Evolutionary conservation across 2,888 invertebrate species (phyloP), one percentile per base, ranked within the genome.

Genomic region (Eristalis pertinax): DNA sequence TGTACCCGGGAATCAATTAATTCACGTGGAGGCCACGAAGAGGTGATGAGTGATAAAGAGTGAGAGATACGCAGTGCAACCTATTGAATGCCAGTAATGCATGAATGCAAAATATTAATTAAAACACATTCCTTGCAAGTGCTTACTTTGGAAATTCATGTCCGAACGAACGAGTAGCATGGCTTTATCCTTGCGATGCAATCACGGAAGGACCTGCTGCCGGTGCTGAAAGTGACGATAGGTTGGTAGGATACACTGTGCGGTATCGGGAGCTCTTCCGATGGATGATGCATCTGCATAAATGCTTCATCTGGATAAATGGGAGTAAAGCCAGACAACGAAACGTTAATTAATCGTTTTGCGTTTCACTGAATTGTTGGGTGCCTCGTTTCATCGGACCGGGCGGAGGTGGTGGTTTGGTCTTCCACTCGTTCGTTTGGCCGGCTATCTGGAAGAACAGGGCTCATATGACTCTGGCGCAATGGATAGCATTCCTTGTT

Each of bases 81-180:
- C 35, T 75, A 82, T 82, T 75, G 74, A 82, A 76, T 69, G 60
- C 64, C 64, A 76, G 75, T 82, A 75, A 76, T 62, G 69, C 81
- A 75, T 65, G 69, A 76, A 60, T 70, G 75, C 58, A 75, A 82
- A 82, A 75, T 75, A 81, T 81, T 81, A 81, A 81, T 81, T 81
- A 81, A 81, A 81, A 69, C 81, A 64, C 69, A 60, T 81, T 58
- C 69, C 81, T 75, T 72, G 78, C 64, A 65, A 78, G 74, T 75
- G 81, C 74, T 81, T 81, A 58, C 75, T 75, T 43, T 75, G 58
- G 32, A 64, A 69, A 78, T 78, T 65, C 64, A 78, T 78, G 65
- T 72, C 65, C 63, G 58, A 72, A 32, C 58, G 64, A 72, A 32
- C 58, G 64, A 58, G 56, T 64, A 41, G 56, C 78, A 22, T 50